A percentile compares a stretch with the other conserved stretches of the same genome.
Evolutionary conservation across 2,888 invertebrate species (phyloP).

Genomic region (Bembecia ichneumoniformis): DNA sequence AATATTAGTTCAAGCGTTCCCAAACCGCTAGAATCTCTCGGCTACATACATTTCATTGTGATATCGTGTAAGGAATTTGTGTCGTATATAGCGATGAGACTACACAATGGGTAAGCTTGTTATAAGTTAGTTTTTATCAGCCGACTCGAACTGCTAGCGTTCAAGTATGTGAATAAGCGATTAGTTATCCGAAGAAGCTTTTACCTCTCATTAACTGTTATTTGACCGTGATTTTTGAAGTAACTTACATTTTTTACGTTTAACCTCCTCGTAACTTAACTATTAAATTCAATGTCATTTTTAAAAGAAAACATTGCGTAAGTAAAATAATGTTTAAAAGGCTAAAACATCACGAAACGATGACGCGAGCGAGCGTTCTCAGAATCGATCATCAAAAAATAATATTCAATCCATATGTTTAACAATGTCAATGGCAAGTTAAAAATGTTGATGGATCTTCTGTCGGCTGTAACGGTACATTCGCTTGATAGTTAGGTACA

Average conservation of each 20-base stretch:
- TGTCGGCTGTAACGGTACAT: constrained; percentile 34
- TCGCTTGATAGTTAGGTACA: constrained; percentile 28
- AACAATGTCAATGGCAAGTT: constrained; percentile 33
- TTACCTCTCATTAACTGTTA: constrained; percentile 63
- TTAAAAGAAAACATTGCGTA: too few species aligned
- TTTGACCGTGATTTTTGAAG: constrained; percentile 39
- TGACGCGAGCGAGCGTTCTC: neutral
- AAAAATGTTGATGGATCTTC: constrained; percentile 34
- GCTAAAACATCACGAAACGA: too few species aligned
- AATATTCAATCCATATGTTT: constrained; percentile 19
- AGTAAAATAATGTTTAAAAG: too few species aligned
- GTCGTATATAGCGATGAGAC: neutral
- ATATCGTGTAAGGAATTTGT: neutral
- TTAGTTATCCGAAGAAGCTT: constrained; percentile 50
- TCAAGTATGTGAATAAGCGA: constrained; percentile 11
- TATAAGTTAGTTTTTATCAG: constrained; percentile 21
- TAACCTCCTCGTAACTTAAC: constrained; percentile 2
- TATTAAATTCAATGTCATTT: too few species aligned
- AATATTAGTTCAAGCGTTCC: too few species aligned
- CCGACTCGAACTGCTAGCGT: constrained; percentile 8
- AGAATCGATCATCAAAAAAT: constrained; percentile 19
- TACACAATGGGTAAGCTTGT: neutral
- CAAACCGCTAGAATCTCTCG: too few species aligned
- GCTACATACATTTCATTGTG: neutral
- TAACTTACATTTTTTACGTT: constrained; percentile 36